These are phyloP conservation scores for Chaenogobius annularis DNA, from an alignment of 2,113 vertebrate genomes.

Conservation along the genomic window DNA sequence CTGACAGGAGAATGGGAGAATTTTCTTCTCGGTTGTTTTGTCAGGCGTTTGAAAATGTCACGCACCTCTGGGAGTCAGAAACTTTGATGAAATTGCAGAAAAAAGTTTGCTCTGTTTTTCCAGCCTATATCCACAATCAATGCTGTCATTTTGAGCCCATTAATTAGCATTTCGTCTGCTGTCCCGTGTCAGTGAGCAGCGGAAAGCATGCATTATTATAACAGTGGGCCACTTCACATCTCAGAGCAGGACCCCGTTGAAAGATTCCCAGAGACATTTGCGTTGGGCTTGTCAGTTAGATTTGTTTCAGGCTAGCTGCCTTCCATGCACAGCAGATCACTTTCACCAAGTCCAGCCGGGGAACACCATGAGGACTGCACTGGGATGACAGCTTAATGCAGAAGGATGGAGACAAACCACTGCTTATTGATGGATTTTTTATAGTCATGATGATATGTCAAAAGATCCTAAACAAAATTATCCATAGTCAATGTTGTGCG, in stretches of 20 bases:
- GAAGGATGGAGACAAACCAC: background rate
- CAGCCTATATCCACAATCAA: constrained; percentile 25
- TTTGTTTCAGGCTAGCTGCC: constrained; percentile 74
- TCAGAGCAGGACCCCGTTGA: constrained; percentile 51
- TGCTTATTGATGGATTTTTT: constrained; percentile 9
- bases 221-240: constrained; percentile 52
- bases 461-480: background rate
- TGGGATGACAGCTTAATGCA: constrained; percentile 10
- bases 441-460: constrained; percentile 5
- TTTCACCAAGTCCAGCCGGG: constrained; percentile 50
- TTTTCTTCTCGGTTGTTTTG: constrained; percentile 23
- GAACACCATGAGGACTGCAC: constrained; percentile 29
- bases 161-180: constrained; percentile 51
- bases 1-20: constrained; percentile 21
- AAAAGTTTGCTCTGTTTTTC: constrained; percentile 43
- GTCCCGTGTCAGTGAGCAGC: constrained; percentile 38
- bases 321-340: constrained; percentile 67
- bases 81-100: constrained; percentile 37
- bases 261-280: constrained; percentile 62
- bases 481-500: background rate
- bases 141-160: constrained; percentile 45
- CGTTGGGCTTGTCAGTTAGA: constrained; percentile 70
- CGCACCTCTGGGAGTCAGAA: constrained; percentile 10
- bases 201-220: background rate
- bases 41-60: constrained; percentile 33